Evolutionary conservation across 2,113 vertebrate genomes (phyloP), one percentile per base, ranked within the genome.

Genomic region (Athene cunicularia): DNA sequence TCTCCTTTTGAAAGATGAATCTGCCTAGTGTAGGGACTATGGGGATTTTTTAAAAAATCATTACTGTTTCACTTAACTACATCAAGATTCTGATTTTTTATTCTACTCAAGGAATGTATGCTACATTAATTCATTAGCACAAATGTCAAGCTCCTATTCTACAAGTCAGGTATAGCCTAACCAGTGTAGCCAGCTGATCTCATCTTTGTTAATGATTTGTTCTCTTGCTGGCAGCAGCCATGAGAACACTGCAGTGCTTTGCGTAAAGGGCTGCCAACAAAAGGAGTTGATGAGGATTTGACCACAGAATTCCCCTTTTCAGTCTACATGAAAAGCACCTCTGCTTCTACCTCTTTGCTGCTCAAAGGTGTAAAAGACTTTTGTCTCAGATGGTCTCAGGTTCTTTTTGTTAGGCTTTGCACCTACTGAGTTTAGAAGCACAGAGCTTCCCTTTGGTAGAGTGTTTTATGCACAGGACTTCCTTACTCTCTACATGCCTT

Each of bases 21-120:
- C 85, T 95, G 87, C 67, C 56, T 97, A 97, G 83, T 9, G 97
- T 95, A 94, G 93, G 21, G 33, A 84, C 91, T 90, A 75, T 96
- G 93, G 95, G 95, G 92, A 96, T 96, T 90, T 77, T 89, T 53
- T 28, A 68, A 72, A 14, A 80, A 80, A 81, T 83, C 82, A 91
- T 59, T 93, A 92, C 79, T 88, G 77, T 93, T 95, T 91, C 52
- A 83, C 37, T 93, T 97, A 97, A 94, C 37, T 88, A 39, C 47
- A 88, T 79, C 17, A 80, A 68, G 73, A 71, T 64, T 80, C 75
- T 70, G 18, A 3, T 8, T 68, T 81, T 91, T 55, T 73, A 86
- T 86, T 55, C 35, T 37, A 21, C 27, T 35, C 53, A 62, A 93
- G 59, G 55, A 89, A 47, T 52, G 49, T 28, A 53, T 1, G 11